Evolutionary conservation across 2,113 vertebrate genomes (phyloP), one percentile per base, ranked within the genome.

Genomic region (Formicarius rufipectus): DNA sequence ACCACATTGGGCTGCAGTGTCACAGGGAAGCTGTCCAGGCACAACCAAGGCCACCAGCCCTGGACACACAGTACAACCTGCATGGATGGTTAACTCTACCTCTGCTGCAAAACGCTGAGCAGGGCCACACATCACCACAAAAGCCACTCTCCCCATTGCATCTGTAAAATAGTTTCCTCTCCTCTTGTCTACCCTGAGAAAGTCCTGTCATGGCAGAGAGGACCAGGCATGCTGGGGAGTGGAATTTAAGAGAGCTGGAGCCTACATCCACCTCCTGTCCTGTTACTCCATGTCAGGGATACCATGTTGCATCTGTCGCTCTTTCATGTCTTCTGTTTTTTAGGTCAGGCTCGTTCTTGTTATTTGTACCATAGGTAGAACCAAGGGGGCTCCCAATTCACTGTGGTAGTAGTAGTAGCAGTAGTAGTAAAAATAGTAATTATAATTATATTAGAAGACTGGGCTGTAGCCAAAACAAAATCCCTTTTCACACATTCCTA

Each of bases 381-480:
- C 23, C 30, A 64, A 79, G 53, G 20, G 45, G 71, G 23, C 62
- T 96, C 82, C 45, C 58, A 83, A 37, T 76, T 83, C 71, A 37
- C 79, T 60, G 58, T 69, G 72, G 85, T 62, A 45, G 77, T 84
- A 68, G 53, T 85, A 60, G 86, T 66, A 91, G 85, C 69, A 69
- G 68, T 2, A 63, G 87, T 76, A 91, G 85, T 93, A 97, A 94
- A 97, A 95, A 87, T 85, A 93, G 93, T 82, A 92, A 96, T 95
- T 83, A 91, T 90, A 94, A 91, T 95, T 94, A 93, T 91, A 93
- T 91, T 76, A 87, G 86, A 50, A 93, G 81, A 91, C 45, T 87
- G 87, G 92, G 68, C 47, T 60, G 78, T 80, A 90, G 94, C 93
- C 87, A 95, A 93, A 91, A 84, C 79, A 79, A 96, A 95, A 95